Conservation (phyloP, 2,888 invertebrate species). For the Drosophila tripunctata region DNA sequence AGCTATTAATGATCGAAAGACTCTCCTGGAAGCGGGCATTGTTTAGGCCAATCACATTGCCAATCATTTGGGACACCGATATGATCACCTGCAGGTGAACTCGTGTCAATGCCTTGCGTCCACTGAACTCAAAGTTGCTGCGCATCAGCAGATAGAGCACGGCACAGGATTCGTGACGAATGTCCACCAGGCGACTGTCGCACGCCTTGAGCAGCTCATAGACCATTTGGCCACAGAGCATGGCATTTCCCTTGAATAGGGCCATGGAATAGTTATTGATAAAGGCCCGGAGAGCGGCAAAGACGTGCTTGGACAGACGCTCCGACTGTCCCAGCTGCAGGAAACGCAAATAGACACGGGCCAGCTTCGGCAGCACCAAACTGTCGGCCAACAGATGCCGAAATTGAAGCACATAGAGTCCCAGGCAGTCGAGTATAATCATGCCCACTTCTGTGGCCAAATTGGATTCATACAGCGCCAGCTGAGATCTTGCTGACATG, state of each 20-base stretch:
- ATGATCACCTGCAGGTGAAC: constrained; percentile 98
- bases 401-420: constrained; percentile 92
- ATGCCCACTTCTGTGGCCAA: constrained; percentile 95
- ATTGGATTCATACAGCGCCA: constrained; percentile 90
- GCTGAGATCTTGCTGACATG: constrained; percentile 85
- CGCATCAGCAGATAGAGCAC: constrained; percentile 96
- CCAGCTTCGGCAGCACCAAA: constrained; percentile 90
- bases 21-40: constrained; percentile 98
- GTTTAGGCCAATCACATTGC: constrained; percentile 94
- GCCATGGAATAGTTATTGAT: constrained; percentile 94
- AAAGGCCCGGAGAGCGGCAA: constrained; percentile 95
- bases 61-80: constrained; percentile 96
- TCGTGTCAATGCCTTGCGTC: constrained; percentile 92
- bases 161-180: constrained; percentile 96
- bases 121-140: constrained; percentile 95
- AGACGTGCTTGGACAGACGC: constrained; percentile 94
- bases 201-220: constrained; percentile 92
- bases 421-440: constrained; percentile 93
- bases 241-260: constrained; percentile 93
- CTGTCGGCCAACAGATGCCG: constrained; percentile 87
- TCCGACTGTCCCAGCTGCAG: constrained; percentile 96
- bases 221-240: constrained; percentile 92
- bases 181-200: constrained; percentile 92
- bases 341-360: constrained; percentile 93
- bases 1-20: constrained; percentile 95